Percentiles rank a stretch among this genome's conserved stretches.
These are phyloP conservation scores for Hylomyscus alleni DNA, from an alignment of 2,797 vertebrate genomes.

Conservation along the genomic window DNA sequence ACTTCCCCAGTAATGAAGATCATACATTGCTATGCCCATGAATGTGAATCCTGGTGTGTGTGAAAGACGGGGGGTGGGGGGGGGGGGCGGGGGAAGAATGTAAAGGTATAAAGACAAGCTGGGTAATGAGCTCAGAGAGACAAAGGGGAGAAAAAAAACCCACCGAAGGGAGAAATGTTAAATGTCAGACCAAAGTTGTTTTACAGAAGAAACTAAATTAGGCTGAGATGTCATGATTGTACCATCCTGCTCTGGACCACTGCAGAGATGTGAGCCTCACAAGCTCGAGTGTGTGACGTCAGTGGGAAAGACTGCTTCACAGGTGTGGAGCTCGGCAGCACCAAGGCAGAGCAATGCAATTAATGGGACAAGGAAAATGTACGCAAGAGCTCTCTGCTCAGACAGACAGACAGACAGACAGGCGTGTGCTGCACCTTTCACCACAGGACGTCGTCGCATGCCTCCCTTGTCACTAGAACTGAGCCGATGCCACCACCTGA, in stretches of 20 bases:
- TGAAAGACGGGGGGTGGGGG: too few relatives aligned
- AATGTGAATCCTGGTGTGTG: rapidly evolving
- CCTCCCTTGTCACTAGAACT: background rate
- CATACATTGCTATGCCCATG: background rate
- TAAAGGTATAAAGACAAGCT: background rate
- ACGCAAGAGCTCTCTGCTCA: background rate
- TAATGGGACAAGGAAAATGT: background rate
- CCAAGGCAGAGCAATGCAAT: background rate
- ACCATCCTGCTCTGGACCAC: background rate
- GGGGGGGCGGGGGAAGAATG: background rate
- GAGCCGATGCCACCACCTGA: too few relatives aligned
- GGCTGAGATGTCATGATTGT: background rate
- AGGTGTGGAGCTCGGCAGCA: rapidly evolving
- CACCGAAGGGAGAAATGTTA: background rate
- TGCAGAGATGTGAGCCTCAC: background rate
- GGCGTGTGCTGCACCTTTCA: background rate
- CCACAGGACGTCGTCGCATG: background rate
- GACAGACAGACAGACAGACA: background rate
- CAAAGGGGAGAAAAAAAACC: background rate
- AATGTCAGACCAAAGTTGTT: constrained; percentile 71
- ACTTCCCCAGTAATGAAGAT: background rate
- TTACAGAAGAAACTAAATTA: constrained; percentile 65
- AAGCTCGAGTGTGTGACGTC: rapidly evolving
- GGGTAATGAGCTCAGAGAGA: constrained; percentile 62
- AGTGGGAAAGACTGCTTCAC: background rate